Evolutionary conservation across 1,140 invertebrate species (phyloP), one percentile per base, ranked within the genome.

Genomic region (Hydropsyche tenuis): DNA sequence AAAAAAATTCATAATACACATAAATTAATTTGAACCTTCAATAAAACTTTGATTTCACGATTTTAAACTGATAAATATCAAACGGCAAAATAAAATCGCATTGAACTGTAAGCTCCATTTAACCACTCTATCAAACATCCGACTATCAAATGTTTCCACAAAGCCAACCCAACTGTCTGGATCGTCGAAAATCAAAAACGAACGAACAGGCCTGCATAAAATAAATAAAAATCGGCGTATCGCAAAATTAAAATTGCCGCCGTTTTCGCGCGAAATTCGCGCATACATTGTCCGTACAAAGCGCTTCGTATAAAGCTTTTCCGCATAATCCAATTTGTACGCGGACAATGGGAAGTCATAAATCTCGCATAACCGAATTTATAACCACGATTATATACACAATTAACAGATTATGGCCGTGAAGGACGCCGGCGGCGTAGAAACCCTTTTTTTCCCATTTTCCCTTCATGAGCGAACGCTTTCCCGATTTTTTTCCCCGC

Each of bases 301-400:
- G 30, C 30, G 43, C 9, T 37, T 9, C 63, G 63, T 20, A 43
- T 65, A 65, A 43, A 43, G 30, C 63, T 65, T 46, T 42, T 42
- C 63, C 63, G 63, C 43, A 46, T 46, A 46, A 43, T 43, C 63
- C 65, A 68, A 68, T 68, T 68, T 68, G 42, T 68, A 46, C 42
- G 18, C 65, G 65, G 42, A 68, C 65, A 68, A 68, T 46, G 65
- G 37, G 42, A 68, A 68, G 65, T 43, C 65, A 68, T 48, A 68
- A 68, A 68, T 68, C 65, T 68, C 43, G n/a, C 65, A 30, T 68
- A 68, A 68, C 65, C 65, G 45, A 68, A 68, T 68, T 68, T 68
- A 68, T 68, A 68, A 48, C 65, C 65, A 23, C 43, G 65, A 68
- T 68, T 68, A 68, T 48, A 23, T 68, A 48, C 45, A 45, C 65